Conservation (phyloP, 1,140 invertebrate genomes). For the Phthorimaea operculella region DNA sequence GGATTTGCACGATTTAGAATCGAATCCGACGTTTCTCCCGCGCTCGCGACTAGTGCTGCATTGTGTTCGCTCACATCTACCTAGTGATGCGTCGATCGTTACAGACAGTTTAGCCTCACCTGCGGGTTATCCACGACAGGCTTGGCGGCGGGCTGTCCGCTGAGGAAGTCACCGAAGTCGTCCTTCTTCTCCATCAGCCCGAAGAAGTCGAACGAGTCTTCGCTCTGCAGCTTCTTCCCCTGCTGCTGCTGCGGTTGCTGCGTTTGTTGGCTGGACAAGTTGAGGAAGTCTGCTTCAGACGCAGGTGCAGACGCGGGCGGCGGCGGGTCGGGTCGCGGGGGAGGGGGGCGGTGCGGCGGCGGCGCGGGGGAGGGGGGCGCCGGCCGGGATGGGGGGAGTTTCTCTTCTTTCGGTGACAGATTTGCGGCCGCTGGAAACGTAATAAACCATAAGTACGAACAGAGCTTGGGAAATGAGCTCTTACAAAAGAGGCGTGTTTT, state of each 20-base stretch:
- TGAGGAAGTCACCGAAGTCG: slow-evolving; percentile 63
- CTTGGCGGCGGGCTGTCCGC: slow-evolving; percentile 39
- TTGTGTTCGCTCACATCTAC: too few species aligned
- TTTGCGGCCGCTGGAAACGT: slow-evolving; percentile 50
- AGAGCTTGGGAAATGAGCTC: too few species aligned
- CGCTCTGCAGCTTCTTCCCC: slow-evolving; percentile 40
- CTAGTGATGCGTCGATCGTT: too few species aligned
- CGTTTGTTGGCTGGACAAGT: slow-evolving; percentile 20
- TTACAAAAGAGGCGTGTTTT: too few species aligned
- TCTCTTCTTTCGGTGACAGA: slow-evolving; percentile 35
- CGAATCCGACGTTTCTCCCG: too few species aligned
- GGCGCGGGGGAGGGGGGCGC: slow-evolving; percentile 44
- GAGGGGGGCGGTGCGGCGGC: slow-evolving; percentile 27
- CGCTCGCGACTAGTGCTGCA: too few species aligned
- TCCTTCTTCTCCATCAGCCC: slow-evolving; percentile 58
- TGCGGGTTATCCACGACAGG: slow-evolving; percentile 26
- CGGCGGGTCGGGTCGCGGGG: slow-evolving; percentile 14
- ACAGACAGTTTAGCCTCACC: too few species aligned
- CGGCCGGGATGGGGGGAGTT: slow-evolving; percentile 38
- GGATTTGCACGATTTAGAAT: too few species aligned
- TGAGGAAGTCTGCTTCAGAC: slow-evolving; percentile 46
- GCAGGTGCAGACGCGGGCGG: slow-evolving; percentile 7
- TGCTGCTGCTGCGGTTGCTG: slow-evolving; percentile 22
- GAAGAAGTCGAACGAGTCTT: slow-evolving; percentile 64
- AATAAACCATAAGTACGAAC: too few species aligned